Base-by-base conservation (phyloP, 2,113 vertebrate species). In the Pteronura brasiliensis region DNA sequence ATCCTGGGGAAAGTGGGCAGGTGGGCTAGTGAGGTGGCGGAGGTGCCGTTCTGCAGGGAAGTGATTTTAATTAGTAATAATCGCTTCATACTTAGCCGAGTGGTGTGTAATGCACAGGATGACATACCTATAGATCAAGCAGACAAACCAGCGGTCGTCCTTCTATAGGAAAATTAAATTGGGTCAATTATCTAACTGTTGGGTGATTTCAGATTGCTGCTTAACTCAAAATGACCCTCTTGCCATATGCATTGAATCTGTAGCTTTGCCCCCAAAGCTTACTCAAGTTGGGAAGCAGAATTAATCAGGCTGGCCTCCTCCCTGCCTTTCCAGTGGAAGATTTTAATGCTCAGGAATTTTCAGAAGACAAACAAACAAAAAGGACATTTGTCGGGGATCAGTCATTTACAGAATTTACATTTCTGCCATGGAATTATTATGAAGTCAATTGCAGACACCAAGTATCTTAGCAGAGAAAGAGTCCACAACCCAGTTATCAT, bases 21-120 rank as follows among this genome's bases (percentile, higher is more conserved):
- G 65, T 93, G 81, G 94, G 88, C 84, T 96, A 97, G 72, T 0
- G 34, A 90, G 79, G 93, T 20, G 0, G 0, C 59, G 23, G 42
- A 96, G 31, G 76, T 42, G 25, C 97, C 42, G 25, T 17, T 69
- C 13, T 71, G 20, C 59, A 77, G 89, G 71, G 65, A 61, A 7
- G 2, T 89, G 88, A 90, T 97, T 97, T 97, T 96, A 98, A 98
- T 97, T 97, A 94, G 95, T 96, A 96, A 97, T 97, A 98, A 98
- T 95, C 93, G 96, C 95, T 94, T 95, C 91, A 95, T n/a, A 92
- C 61, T 23, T 86, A 61, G 80, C 67, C n/a, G 2, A 47, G 47
- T 69, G 76, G 69, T 86, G 18, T 88, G 0, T 67, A 29, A 92
- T 39, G 90, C 0, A 0, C 0, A 4, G 79, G 67, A 57, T 93